Evolutionary conservation across 2,113 vertebrate species (phyloP).

Genomic region (Hippocampus zosterae): DNA sequence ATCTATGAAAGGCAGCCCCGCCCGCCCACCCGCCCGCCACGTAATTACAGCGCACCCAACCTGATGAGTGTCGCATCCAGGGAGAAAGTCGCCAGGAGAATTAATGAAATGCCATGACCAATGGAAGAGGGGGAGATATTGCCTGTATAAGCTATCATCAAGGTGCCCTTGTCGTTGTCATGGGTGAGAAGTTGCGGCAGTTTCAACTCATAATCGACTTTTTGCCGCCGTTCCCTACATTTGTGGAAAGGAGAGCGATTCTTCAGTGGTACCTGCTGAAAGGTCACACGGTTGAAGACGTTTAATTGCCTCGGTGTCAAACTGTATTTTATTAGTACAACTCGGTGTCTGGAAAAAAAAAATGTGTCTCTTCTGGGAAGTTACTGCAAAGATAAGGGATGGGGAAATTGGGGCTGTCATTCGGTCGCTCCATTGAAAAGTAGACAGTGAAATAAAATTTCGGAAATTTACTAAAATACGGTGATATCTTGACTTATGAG

Average conservation of each 20-base stretch:
- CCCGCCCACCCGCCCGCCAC: conserved; percentile 36
- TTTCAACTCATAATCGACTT: conserved; percentile 32
- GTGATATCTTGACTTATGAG: not conserved
- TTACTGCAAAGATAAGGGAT: not conserved
- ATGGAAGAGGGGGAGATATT: conserved; percentile 68
- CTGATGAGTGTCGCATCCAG: conserved; percentile 71
- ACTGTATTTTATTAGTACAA: conserved; percentile 47
- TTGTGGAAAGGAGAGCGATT: conserved; percentile 41
- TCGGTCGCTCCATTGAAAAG: not conserved
- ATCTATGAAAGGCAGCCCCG: conserved; percentile 61
- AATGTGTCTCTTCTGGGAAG: conserved; percentile 13
- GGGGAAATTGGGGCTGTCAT: not conserved
- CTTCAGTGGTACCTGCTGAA: conserved; percentile 17
- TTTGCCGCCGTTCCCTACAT: conserved; percentile 4
- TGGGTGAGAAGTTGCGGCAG: conserved; percentile 49
- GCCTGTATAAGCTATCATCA: conserved; percentile 70
- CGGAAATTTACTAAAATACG: not conserved
- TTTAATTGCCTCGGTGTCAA: conserved; percentile 55
- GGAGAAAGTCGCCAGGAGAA: conserved; percentile 70
- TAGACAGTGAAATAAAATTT: too few relatives aligned
- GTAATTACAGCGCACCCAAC: conserved; percentile 77
- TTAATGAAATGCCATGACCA: conserved; percentile 73
- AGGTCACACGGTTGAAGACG: conserved; percentile 43
- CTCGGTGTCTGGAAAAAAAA: conserved; percentile 19
- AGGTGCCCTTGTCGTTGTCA: conserved; percentile 74